Percentiles rank a stretch among this genome's conserved stretches.
These are phyloP conservation scores for Verasper variegatus DNA, from an alignment of 2,113 vertebrate genomes.

Conservation along the genomic window DNA sequence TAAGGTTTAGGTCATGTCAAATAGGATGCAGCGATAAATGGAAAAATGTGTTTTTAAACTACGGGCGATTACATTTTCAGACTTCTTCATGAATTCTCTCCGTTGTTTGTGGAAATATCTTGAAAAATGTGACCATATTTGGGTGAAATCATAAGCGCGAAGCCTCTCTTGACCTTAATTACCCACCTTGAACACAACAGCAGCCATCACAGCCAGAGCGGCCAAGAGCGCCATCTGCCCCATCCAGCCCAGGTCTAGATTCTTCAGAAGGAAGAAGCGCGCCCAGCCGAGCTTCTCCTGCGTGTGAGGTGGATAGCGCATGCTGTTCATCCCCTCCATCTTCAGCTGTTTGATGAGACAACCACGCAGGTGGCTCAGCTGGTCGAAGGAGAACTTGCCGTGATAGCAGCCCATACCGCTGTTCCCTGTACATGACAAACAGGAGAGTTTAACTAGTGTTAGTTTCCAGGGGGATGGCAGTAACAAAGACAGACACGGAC, in stretches of 20 bases:
- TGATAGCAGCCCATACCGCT: slow-evolving; percentile 94
- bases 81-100: too few relatives aligned
- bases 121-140: too few relatives aligned
- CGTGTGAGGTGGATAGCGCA: slow-evolving; percentile 89
- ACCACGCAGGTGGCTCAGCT: slow-evolving; percentile 87
- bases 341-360: slow-evolving; percentile 89
- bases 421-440: slow-evolving; percentile 79
- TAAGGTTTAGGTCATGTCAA: too few relatives aligned
- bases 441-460: not conserved
- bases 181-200: slow-evolving; percentile 75
- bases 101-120: too few relatives aligned
- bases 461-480: not conserved
- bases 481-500: too few relatives aligned
- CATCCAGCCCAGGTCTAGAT: slow-evolving; percentile 69
- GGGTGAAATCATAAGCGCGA: too few relatives aligned
- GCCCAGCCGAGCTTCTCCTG: slow-evolving; percentile 86
- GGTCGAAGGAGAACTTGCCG: slow-evolving; percentile 86
- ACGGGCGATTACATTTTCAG: too few relatives aligned
- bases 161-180: not conserved
- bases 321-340: slow-evolving; percentile 80
- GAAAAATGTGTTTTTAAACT: too few relatives aligned
- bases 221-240: slow-evolving; percentile 74
- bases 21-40: too few relatives aligned
- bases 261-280: slow-evolving; percentile 85
- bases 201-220: slow-evolving; percentile 70